Base-by-base conservation (phyloP, 1,140 invertebrate genomes). In the Pseudoatta argentina region DNA sequence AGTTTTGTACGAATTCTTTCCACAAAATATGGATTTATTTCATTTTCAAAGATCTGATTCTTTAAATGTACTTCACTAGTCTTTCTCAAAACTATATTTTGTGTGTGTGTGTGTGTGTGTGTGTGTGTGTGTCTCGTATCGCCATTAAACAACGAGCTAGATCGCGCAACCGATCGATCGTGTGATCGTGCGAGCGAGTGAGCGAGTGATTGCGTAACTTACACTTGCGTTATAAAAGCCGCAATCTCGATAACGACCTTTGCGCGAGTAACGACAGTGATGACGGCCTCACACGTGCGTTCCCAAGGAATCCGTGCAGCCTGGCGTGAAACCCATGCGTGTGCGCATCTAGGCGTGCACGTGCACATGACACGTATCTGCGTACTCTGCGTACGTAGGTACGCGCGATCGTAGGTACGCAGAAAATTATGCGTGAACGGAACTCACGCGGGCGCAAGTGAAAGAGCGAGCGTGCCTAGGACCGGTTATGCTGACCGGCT, bases 341-440 rank as follows among this genome's bases (percentile, higher is more conserved):
- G 63, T 55, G 59, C 69, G 79, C 67, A 83, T 55, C 79, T 83
- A 83, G 69, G 73, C 53, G 73, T 78, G n/a, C 48, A 59, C 16
- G 5, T 75, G 14, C 63, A 55, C 30, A 48, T 18, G 77, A 69
- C 30, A 81, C 39, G 64, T 81, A 81, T n/a, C 77, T 85, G 53
- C 82, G 30, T 83, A 73, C 79, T 30, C 77, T 78, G 53, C 82
- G 59, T 83, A 73, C 79, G 79, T 44, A 83, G 8, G 69, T 78
- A 55, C 69, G 63, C 55, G 55, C 77, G 85, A 82, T 81, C 55
- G 21, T 21, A 21, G 21, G 21, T 21, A 21, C 21, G 21, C 21
- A 79, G 86, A 63, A 87, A 83, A 83, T 87, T 86, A 82, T 64
- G 77, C 85, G 85, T 72, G 77, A 86, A 82, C 66, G 57, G 85